These are phyloP conservation scores for Aphidius colemani DNA, from an alignment of 2,888 invertebrate genomes.

Conservation along the genomic window DNA sequence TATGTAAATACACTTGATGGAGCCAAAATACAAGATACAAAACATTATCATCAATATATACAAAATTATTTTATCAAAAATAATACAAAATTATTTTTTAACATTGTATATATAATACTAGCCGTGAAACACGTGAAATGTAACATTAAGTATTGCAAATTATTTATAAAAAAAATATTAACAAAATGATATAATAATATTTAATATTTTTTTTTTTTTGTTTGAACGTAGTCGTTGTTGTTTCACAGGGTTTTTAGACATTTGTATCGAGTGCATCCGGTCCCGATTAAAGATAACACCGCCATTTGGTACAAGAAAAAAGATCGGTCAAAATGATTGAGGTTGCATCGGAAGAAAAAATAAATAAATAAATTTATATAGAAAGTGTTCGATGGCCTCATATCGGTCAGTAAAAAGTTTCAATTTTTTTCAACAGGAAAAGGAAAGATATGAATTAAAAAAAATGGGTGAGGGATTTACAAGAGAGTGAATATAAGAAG, in stretches of 20 bases:
- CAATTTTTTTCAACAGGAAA: not conserved
- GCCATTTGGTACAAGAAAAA: constrained; percentile 14
- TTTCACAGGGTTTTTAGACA: not conserved
- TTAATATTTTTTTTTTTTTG: too few species aligned
- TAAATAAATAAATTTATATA: too few species aligned
- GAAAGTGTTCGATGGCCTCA: constrained; percentile 15
- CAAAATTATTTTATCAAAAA: too few species aligned
- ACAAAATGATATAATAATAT: too few species aligned
- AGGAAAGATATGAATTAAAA: constrained; percentile 8
- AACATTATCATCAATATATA: too few species aligned
- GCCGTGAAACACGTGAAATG: too few species aligned
- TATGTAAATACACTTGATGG: constrained; percentile 14
- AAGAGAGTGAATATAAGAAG: constrained; percentile 18
- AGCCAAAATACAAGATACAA: too few species aligned
- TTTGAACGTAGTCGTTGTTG: too few species aligned
- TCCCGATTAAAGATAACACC: constrained; percentile 17
- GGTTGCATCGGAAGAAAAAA: too few species aligned
- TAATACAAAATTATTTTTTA: too few species aligned
- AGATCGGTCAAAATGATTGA: constrained; percentile 24
- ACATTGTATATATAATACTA: too few species aligned
- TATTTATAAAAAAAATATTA: not conserved
- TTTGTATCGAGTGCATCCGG: constrained; percentile 24
- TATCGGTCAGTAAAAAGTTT: constrained; percentile 15
- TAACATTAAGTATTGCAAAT: too few species aligned
- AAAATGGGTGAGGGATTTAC: constrained; percentile 13